Conservation (phyloP, 2,888 invertebrate genomes). For the Synergus itoensis region DNA sequence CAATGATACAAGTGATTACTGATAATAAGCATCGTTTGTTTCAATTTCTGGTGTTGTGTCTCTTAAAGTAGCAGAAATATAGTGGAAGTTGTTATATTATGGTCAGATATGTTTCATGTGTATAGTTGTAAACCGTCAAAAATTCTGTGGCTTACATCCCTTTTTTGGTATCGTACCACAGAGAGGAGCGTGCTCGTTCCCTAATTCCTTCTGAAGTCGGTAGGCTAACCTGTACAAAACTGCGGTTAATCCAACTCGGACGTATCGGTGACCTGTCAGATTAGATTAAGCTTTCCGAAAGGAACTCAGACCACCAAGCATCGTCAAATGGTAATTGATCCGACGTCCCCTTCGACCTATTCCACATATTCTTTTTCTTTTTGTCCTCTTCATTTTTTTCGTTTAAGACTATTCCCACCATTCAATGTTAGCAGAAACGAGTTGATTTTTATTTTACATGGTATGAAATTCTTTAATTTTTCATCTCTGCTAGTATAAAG, state of each 20-base stretch:
- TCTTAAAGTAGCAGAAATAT: neutral
- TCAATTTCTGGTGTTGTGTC: neutral
- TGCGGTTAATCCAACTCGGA: constrained; percentile 66
- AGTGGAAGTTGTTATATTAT: constrained; percentile 6
- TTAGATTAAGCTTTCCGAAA: constrained; percentile 67
- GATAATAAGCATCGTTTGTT: too few species aligned
- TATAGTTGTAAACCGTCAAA: constrained; percentile 15
- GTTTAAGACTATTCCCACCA: neutral
- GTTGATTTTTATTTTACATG: too few species aligned
- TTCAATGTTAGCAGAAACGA: neutral
- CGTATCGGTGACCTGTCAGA: constrained; percentile 71
- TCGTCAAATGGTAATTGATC: constrained; percentile 65
- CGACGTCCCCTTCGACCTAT: constrained; percentile 51
- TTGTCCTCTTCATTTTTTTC: constrained; percentile 21
- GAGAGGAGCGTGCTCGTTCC: constrained; percentile 26
- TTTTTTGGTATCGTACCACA: constrained; percentile 8
- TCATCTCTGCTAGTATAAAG: too few species aligned
- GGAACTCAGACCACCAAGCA: constrained; percentile 68
- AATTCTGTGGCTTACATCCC: constrained; percentile 18
- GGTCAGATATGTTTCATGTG: constrained; percentile 1
- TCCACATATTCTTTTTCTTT: constrained; percentile 37
- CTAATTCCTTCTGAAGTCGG: constrained; percentile 59
- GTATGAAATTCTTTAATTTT: neutral
- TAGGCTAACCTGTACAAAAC: constrained; percentile 71
- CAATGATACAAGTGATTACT: neutral